Percentiles rank a stretch among this genome's conserved stretches.
Evolutionary conservation across 2,113 vertebrate species (phyloP).

Genomic region (Oncorhynchus masou): DNA sequence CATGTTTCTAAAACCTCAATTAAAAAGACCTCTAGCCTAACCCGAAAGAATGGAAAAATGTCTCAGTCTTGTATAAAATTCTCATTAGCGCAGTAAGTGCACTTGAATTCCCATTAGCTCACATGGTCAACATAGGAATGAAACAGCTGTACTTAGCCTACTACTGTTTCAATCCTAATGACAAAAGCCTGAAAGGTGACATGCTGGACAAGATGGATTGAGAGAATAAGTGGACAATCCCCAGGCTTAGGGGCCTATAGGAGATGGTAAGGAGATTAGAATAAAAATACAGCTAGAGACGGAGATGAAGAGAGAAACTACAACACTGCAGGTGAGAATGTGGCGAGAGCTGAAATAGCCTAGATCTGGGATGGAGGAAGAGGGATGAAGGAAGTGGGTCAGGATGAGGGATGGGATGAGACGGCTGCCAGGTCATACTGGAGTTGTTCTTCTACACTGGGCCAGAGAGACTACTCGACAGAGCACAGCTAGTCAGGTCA

Average conservation of each 20-base stretch:
- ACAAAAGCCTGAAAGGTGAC: background rate
- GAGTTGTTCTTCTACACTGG: background rate
- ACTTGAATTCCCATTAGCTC: no score
- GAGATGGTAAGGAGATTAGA: slow-evolving; percentile 35
- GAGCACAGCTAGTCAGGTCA: slow-evolving; percentile 8
- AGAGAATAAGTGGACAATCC: background rate
- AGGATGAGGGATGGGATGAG: slow-evolving; percentile 16
- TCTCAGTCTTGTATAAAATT: no score
- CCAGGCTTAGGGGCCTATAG: slow-evolving; percentile 21
- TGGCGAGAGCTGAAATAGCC: slow-evolving; percentile 11
- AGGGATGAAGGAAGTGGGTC: slow-evolving; percentile 50
- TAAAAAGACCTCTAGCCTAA: no score
- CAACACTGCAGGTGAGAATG: background rate
- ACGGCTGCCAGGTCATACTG: background rate
- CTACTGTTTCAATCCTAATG: no score
- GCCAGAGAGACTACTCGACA: slow-evolving; percentile 13
- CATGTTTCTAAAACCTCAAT: no score
- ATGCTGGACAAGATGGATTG: background rate
- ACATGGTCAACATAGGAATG: no score
- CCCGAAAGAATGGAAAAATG: no score
- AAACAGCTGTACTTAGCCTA: no score
- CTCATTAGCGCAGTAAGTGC: no score
- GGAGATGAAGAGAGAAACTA: background rate
- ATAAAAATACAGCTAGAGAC: slow-evolving; percentile 2
- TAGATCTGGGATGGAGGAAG: slow-evolving; percentile 10